phyloP scores from a whole-genome alignment of 2,113 vertebrate genomes.

The Anguilla rostrata region DNA sequence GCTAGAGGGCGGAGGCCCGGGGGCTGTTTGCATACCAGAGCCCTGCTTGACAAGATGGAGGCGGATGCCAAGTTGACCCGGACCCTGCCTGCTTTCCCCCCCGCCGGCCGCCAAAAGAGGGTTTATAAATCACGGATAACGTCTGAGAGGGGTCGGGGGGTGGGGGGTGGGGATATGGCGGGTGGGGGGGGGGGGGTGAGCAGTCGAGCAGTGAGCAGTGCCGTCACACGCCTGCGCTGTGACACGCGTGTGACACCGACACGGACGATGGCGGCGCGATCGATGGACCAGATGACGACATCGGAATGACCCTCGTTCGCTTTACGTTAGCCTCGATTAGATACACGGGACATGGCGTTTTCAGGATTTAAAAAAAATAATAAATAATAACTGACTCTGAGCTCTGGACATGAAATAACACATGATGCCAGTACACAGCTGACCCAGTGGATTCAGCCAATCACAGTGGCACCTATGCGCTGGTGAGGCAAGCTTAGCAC shows the following conservation, averaged over 20 bases:
- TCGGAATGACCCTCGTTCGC: not conserved
- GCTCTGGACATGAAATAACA: not conserved
- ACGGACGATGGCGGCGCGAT: not conserved
- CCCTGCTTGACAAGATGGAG: constrained; percentile 48
- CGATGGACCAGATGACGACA: not conserved
- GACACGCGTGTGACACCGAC: not conserved
- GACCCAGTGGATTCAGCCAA: not conserved
- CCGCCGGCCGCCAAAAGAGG: constrained; percentile 31
- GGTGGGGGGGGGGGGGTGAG: constrained; percentile 7
- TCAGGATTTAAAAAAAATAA: not conserved
- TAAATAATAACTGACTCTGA: not conserved
- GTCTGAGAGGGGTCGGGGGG: constrained; percentile 14
- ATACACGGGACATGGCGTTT: not conserved
- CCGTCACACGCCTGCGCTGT: not conserved
- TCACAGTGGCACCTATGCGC: not conserved
- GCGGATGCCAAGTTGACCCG: constrained; percentile 45
- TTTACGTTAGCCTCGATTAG: not conserved
- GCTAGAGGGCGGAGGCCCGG: constrained; percentile 39
- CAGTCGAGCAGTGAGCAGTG: not conserved
- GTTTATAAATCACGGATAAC: constrained; percentile 27
- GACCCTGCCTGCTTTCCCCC: constrained; percentile 30
- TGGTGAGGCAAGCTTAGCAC: not conserved
- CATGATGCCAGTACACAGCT: not conserved
- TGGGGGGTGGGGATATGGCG: constrained; percentile 28
- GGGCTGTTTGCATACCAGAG: constrained; percentile 44